Percentiles rank a stretch among this genome's conserved stretches.
Evolutionary conservation across 1,140 invertebrate species (phyloP).

Genomic region (Bombus confusus): DNA sequence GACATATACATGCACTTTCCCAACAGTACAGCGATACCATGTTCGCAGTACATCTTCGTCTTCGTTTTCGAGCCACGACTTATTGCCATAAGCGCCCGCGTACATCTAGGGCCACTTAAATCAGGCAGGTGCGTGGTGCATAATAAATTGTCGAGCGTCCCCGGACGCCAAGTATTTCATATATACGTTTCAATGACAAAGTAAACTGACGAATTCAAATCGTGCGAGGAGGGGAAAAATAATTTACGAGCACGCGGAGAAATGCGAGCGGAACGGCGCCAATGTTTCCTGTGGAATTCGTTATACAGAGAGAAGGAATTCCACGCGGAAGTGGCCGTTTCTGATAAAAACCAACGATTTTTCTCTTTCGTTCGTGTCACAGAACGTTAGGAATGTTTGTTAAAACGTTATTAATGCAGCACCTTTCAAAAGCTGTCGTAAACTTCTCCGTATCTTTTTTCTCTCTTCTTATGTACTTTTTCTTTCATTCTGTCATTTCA

Average conservation of each 20-base stretch:
- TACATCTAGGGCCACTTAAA: constrained; percentile 57
- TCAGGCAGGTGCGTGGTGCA: constrained; percentile 58
- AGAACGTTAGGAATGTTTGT: constrained; percentile 19
- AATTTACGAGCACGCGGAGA: constrained; percentile 23
- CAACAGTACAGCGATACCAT: background rate
- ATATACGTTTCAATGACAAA: constrained; percentile 16
- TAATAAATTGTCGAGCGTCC: constrained; percentile 53
- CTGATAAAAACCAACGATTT: background rate
- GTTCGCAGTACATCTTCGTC: constrained; percentile 12
- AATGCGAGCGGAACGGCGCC: constrained; percentile 24
- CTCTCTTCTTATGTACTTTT: too few species aligned
- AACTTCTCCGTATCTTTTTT: background rate
- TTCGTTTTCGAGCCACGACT: constrained; percentile 13
- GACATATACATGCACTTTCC: constrained; percentile 40
- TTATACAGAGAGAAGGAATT: constrained; percentile 52
- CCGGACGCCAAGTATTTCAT: constrained; percentile 37
- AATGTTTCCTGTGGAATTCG: constrained; percentile 31
- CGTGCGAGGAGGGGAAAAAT: constrained; percentile 5
- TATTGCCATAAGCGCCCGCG: constrained; percentile 51
- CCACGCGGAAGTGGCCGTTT: constrained; percentile 36
- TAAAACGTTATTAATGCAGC: background rate
- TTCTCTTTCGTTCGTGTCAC: background rate
- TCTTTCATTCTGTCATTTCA: too few species aligned
- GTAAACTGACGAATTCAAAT: constrained; percentile 24
- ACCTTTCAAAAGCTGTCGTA: background rate